These are phyloP conservation scores for Candidula unifasciata DNA, from an alignment of 2,888 invertebrate species.

Conservation along the genomic window DNA sequence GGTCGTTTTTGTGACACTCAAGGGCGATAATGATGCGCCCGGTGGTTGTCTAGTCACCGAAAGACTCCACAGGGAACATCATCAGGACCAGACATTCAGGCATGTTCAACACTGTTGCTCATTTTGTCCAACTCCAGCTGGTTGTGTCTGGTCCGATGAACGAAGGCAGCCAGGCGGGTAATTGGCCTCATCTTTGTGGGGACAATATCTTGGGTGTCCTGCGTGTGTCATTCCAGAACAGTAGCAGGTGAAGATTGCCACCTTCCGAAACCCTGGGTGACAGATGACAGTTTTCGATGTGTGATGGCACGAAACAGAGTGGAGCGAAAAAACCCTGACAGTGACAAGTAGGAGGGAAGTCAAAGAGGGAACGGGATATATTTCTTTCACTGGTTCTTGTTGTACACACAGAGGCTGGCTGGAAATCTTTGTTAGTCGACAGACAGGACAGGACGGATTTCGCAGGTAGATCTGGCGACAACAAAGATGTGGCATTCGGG, in stretches of 20 bases:
- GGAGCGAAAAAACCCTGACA: conserved; percentile 24
- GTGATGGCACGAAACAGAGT: conserved; percentile 24
- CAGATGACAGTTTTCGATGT: conserved; percentile 21
- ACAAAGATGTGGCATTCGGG: too few species aligned
- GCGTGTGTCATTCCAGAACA: neutral
- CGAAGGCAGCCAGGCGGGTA: neutral
- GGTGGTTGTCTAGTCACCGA: neutral
- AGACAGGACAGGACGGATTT: too few species aligned
- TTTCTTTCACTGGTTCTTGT: too few species aligned
- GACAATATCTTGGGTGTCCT: neutral
- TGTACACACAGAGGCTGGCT: too few species aligned
- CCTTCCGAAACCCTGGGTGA: neutral
- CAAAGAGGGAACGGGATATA: neutral
- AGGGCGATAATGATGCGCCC: neutral
- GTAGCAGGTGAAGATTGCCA: neutral
- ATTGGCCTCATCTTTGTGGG: neutral
- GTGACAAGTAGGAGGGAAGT: neutral
- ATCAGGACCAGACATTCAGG: neutral
- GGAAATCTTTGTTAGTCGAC: too few species aligned
- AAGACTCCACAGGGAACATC: neutral
- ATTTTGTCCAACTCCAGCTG: conserved; percentile 23
- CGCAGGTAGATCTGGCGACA: too few species aligned
- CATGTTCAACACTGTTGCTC: conserved; percentile 4
- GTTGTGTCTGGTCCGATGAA: neutral
- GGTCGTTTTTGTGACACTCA: neutral